phyloP scores from a whole-genome alignment of 1,140 invertebrate genomes.

The Marisa cornuarietis region DNA sequence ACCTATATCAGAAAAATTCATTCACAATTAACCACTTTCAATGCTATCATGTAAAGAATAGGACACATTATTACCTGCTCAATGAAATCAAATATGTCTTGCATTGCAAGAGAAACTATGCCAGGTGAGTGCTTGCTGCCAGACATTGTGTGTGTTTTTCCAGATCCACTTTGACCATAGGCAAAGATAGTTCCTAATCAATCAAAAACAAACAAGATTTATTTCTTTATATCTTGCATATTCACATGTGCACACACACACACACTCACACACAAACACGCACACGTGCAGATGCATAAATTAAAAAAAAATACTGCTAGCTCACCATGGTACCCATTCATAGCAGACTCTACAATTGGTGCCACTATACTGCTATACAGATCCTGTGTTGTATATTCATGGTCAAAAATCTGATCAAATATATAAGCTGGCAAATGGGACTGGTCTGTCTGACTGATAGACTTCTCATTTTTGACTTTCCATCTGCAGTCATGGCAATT shows the following conservation, averaged over 20 bases:
- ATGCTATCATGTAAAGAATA: conserved; percentile 2
- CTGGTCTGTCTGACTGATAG: conserved; percentile 27
- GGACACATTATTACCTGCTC: conserved; percentile 69
- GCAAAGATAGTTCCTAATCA: conserved; percentile 93
- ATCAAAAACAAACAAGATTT: not conserved
- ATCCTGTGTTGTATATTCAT: conserved; percentile 40
- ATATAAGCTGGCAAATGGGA: conserved; percentile 25
- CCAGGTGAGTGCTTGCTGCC: conserved; percentile 91
- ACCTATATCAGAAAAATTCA: too few relatives aligned
- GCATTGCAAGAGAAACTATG: conserved; percentile 97
- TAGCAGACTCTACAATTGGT: conserved; percentile 49
- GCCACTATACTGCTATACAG: conserved; percentile 48
- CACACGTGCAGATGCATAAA: not conserved
- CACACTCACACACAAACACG: too few relatives aligned
- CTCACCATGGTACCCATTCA: conserved; percentile 56
- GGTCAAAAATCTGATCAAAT: conserved; percentile 55
- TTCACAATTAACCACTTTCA: not conserved
- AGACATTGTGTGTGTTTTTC: conserved; percentile 99
- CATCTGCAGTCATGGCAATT: conserved; percentile 23
- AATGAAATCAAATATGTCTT: conserved; percentile 99
- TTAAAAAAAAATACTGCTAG: not conserved
- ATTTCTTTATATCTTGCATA: not conserved
- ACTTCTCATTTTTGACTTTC: conserved; percentile 36
- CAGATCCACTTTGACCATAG: conserved; percentile 98
- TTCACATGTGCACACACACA: too few relatives aligned